Evolutionary conservation across 2,888 invertebrate species (phyloP).

Genomic region (Drosophila leonis): DNA sequence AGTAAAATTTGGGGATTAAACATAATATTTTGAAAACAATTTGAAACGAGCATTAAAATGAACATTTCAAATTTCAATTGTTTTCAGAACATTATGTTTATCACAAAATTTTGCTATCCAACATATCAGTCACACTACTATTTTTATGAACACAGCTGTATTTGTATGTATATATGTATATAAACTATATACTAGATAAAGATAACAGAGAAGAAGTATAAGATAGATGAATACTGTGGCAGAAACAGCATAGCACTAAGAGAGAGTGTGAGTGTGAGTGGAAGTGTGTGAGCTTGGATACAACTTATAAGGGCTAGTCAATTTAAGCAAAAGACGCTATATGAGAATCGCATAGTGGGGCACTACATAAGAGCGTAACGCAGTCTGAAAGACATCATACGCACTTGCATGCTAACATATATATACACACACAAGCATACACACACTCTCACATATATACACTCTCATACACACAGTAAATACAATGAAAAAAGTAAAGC

Average conservation of each 20-base stretch:
- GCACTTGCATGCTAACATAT: neutral
- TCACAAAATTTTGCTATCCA: too few relatives aligned
- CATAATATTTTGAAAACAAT: too few relatives aligned
- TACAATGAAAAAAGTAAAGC: neutral
- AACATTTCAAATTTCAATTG: too few relatives aligned
- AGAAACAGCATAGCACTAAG: neutral
- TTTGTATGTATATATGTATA: too few relatives aligned
- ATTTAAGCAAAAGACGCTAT: too few relatives aligned
- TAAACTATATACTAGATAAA: neutral
- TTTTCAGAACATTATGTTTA: too few relatives aligned
- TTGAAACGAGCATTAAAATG: too few relatives aligned
- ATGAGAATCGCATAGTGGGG: constrained; percentile 1
- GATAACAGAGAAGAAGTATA: neutral
- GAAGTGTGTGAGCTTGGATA: neutral
- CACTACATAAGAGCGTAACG: neutral
- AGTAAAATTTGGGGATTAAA: too few relatives aligned
- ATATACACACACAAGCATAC: neutral
- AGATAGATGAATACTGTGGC: neutral
- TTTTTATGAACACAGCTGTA: too few relatives aligned
- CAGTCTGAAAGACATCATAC: neutral
- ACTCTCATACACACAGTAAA: neutral
- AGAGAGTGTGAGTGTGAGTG: neutral
- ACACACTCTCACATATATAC: neutral
- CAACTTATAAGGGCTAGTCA: too few relatives aligned
- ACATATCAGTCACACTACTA: too few relatives aligned